Conservation (phyloP, 1,140 invertebrate genomes). For the Wiebesia pumilae region DNA sequence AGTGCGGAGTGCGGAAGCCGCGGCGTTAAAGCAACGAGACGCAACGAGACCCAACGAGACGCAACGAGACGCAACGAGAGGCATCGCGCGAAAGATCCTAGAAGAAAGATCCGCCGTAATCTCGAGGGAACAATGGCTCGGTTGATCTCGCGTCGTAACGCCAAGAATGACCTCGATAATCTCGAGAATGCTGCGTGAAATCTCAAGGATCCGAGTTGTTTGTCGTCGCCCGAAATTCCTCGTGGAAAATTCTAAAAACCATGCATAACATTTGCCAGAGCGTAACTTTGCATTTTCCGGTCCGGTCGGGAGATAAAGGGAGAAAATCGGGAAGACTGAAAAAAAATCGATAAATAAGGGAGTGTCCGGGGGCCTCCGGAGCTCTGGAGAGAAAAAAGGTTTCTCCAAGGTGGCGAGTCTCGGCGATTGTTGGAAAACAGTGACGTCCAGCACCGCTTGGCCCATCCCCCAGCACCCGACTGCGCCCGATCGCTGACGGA, state of each 20-base stretch:
- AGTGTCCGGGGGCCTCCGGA: too few relatives aligned
- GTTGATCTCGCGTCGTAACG: not conserved
- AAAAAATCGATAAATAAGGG: not conserved
- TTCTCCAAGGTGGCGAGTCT: conserved; percentile 47
- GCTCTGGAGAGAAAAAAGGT: not conserved
- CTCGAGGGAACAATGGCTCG: not conserved
- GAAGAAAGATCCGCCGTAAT: not conserved
- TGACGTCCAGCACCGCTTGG: not conserved
- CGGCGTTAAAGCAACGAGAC: not conserved
- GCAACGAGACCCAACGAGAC: not conserved
- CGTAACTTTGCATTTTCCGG: conserved; percentile 16
- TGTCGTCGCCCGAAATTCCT: not conserved
- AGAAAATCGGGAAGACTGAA: not conserved
- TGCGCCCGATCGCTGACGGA: conserved; percentile 43
- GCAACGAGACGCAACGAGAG: too few relatives aligned
- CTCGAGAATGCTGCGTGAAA: conserved; percentile 29
- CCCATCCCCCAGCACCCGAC: not conserved
- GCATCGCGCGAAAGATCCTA: not conserved
- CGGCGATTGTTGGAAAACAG: conserved; percentile 47
- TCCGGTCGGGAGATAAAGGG: too few relatives aligned
- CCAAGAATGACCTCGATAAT: not conserved
- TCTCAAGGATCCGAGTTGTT: not conserved
- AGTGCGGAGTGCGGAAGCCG: not conserved
- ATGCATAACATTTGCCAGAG: conserved; percentile 4
- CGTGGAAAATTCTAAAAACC: conserved; percentile 29